phyloP scores from a whole-genome alignment of 2,113 vertebrate species.

The Rostratula benghalensis region DNA sequence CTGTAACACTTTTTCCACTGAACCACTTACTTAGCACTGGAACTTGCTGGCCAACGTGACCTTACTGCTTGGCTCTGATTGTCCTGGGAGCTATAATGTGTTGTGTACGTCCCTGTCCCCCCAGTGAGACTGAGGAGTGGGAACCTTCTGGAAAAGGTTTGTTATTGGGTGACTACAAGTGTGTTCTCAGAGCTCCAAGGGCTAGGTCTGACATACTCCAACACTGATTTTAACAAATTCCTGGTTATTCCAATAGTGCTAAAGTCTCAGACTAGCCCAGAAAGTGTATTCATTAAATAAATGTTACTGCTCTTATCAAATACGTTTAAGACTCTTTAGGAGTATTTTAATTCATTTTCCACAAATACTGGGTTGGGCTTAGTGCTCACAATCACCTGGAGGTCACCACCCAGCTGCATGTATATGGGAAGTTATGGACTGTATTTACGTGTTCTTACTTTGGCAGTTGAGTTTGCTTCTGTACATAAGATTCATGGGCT shows the following conservation, averaged over 20 bases:
- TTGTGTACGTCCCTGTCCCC: not conserved
- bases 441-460: not conserved
- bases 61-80: not conserved
- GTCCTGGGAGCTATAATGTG: not conserved
- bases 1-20: not conserved
- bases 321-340: not conserved
- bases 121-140: not conserved
- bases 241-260: not conserved
- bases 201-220: not conserved
- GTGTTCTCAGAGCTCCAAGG: not conserved
- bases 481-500: not conserved
- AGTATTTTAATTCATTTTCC: not conserved
- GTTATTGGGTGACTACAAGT: not conserved
- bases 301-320: fast-evolving
- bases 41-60: not conserved
- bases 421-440: not conserved
- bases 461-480: not conserved
- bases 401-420: not conserved
- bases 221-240: not conserved
- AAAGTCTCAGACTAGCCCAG: not conserved
- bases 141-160: not conserved
- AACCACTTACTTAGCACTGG: not conserved
- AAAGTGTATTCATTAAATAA: not conserved
- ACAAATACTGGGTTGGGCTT: not conserved
- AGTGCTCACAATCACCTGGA: not conserved